These are phyloP conservation scores for Neodontobutis hainanensis DNA, from an alignment of 2,113 vertebrate genomes.

Conservation along the genomic window DNA sequence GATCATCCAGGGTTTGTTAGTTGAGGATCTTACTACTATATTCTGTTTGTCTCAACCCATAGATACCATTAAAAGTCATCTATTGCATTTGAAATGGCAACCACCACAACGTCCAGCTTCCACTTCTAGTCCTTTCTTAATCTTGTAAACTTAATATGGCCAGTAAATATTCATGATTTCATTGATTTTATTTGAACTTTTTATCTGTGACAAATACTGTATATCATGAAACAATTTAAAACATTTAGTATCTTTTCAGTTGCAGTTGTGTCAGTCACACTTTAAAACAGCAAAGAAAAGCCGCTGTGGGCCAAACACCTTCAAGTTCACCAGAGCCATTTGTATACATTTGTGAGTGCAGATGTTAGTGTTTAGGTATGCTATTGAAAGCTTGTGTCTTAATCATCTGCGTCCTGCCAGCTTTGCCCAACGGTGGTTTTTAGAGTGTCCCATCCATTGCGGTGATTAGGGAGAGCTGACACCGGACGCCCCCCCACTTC, in stretches of 20 bases:
- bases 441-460: conserved; percentile 1
- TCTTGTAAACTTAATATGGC: too few relatives aligned
- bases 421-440: conserved; percentile 17
- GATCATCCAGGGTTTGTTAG: too few relatives aligned
- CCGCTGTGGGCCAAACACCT: conserved; percentile 4
- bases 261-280: conserved; percentile 28
- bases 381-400: conserved; percentile 10
- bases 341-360: neutral
- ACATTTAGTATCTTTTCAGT: conserved; percentile 46
- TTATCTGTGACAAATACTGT: too few relatives aligned
- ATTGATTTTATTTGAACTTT: too few relatives aligned
- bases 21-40: too few relatives aligned
- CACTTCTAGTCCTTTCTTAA: too few relatives aligned
- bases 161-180: too few relatives aligned
- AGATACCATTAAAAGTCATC: too few relatives aligned
- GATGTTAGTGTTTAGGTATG: neutral
- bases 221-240: conserved; percentile 30
- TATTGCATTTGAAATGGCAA: too few relatives aligned
- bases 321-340: neutral
- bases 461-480: conserved; percentile 19
- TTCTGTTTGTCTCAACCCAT: too few relatives aligned
- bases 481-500: neutral
- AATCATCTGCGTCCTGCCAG: conserved; percentile 26
- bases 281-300: conserved; percentile 40
- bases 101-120: too few relatives aligned